Evolutionary conservation across 2,113 vertebrate species (phyloP), one percentile per base, ranked within the genome.

Genomic region (Prochilodus magdalenae): DNA sequence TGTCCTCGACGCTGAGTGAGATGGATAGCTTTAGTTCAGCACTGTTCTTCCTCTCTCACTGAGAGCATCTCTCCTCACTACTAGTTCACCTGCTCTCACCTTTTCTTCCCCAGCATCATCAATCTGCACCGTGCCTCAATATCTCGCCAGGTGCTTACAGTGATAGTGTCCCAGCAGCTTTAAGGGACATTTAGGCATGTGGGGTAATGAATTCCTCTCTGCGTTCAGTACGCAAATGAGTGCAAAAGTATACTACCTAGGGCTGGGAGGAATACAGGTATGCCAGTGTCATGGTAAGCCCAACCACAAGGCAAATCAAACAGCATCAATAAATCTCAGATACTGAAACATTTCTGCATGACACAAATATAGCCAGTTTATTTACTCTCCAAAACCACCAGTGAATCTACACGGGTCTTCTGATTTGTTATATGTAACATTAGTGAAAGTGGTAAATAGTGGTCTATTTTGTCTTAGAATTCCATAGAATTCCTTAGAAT

Each of bases 1-100:
- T 60, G 59, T 75, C 70, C 44, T 78, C 30, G 70, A 36, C 30
- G 57, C 55, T 78, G 79, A 85, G 70, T 69, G 75, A 85, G 84
- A 82, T 77, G 70, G 75, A 85, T 78, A 30, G 65, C 62, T 62
- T 78, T 69, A 78, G 69, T 71, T 77, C 59, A 12, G 33, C 57
- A 11, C 53, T 59, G 36, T 67, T 63, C 27, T 51, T 62, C 51
- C 26, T 79, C 62, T 51, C 22, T 26, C 57, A 29, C 53, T 44
- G 33, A 49, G 29, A 36, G 44, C 67, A 57, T 73, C 53, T 67
- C 5, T 57, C 71, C 69, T 22, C 59, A 49, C 47, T 57, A 60
- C 8, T n/a, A 69, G 29, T 18, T 22, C 2, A 20, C 62, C 44
- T 57, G 12, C 57, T 85, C 78, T 70, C 53, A 73, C 72, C 44